phyloP scores from a whole-genome alignment of 2,888 invertebrate genomes.

The Trachelus troglodyta region DNA sequence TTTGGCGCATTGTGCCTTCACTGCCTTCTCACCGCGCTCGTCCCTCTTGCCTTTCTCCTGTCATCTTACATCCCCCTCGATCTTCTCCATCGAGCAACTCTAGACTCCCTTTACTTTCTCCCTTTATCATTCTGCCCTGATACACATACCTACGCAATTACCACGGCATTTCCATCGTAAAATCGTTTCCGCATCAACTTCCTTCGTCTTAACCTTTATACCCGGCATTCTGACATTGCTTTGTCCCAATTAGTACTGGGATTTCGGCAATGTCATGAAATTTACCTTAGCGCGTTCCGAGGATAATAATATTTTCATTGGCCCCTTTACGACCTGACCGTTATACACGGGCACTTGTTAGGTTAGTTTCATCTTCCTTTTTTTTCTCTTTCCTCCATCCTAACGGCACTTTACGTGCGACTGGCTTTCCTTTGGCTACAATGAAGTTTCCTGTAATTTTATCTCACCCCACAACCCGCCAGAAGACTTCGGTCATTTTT shows the following conservation, averaged over 20 bases:
- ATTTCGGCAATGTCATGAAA: neutral
- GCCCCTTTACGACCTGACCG: neutral
- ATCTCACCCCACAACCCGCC: neutral
- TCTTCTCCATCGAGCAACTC: neutral
- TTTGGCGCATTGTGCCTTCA: neutral
- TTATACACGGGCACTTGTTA: neutral
- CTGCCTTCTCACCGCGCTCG: neutral
- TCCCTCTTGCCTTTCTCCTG: neutral
- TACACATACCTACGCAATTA: neutral
- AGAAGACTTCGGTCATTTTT: neutral
- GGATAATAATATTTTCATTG: neutral
- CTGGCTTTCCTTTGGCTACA: neutral
- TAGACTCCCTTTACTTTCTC: conserved; percentile 6
- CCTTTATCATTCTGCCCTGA: conserved; percentile 3
- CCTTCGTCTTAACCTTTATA: neutral
- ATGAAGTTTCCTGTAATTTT: neutral
- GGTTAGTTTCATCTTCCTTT: neutral
- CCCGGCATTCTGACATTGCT: neutral
- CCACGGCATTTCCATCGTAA: neutral
- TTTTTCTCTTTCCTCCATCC: neutral
- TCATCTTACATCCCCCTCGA: neutral
- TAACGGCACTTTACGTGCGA: neutral
- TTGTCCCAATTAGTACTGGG: neutral
- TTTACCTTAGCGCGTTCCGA: neutral
- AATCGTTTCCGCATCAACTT: neutral